A percentile compares a stretch with the other conserved stretches of the same genome.
Conservation (phyloP, 2,113 vertebrate genomes). For the Mustelus asterias region DNA sequence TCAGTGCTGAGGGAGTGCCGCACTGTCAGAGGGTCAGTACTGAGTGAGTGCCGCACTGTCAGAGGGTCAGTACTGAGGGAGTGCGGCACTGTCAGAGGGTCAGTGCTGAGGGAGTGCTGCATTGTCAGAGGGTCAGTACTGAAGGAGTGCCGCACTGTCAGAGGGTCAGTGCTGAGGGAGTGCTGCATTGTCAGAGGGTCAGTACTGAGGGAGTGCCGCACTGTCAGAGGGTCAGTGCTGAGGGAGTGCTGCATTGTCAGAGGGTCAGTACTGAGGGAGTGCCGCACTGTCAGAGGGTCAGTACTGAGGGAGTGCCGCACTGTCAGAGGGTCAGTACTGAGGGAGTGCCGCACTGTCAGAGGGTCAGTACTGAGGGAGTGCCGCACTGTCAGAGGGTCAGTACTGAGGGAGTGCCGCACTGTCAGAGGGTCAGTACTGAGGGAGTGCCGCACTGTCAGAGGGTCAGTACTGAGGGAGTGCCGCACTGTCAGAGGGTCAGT, state of each 20-base stretch:
- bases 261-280: background rate
- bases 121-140: background rate
- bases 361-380: background rate
- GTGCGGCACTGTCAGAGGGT: background rate
- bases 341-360: background rate
- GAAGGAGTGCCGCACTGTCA: background rate
- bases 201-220: background rate
- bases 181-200: background rate
- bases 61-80: background rate
- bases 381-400: background rate
- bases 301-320: background rate
- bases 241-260: background rate
- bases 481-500: background rate
- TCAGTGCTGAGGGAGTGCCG: background rate
- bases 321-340: background rate
- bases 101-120: background rate
- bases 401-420: background rate
- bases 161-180: background rate
- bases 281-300: background rate
- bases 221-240: background rate
- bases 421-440: background rate
- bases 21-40: background rate
- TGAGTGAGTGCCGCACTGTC: background rate
- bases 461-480: background rate
- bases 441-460: background rate